Evolutionary conservation across 53 echinoderm and acorn worm genomes (phyloP).

Genomic region (Hippasteria phrygiana): DNA sequence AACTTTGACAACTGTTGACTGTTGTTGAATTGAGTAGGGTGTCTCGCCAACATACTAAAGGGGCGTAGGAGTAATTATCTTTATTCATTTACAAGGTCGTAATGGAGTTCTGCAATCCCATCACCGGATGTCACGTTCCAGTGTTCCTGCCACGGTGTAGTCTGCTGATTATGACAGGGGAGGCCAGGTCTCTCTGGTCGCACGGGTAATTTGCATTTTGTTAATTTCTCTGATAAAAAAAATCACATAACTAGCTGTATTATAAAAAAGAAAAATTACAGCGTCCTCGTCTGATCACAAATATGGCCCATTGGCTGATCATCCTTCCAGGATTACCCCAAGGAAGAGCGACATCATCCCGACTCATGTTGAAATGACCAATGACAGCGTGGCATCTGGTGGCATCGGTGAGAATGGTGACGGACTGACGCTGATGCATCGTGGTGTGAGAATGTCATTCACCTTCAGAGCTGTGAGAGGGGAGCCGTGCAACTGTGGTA

Average conservation of each 20-base stretch:
- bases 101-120: constrained; percentile 92
- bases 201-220: constrained; percentile 81
- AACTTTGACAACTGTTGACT: no score
- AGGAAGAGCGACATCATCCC: constrained; percentile 88
- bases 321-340: constrained; percentile 79
- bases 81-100: constrained; percentile 68
- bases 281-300: neutral
- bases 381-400: neutral
- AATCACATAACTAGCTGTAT: no score
- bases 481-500: constrained; percentile 86
- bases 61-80: neutral
- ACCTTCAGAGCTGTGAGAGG: constrained; percentile 90
- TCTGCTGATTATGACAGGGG: constrained; percentile 87
- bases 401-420: constrained; percentile 19
- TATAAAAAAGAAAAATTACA: no score
- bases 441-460: constrained; percentile 86
- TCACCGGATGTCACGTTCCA: constrained; percentile 70
- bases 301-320: neutral
- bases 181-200: constrained; percentile 90
- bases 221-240: neutral
- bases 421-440: constrained; percentile 70
- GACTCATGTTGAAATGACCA: constrained; percentile 3
- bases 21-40: no score
- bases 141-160: constrained; percentile 79
- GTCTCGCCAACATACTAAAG: no score